Conservation (phyloP, 2,888 invertebrate species). For the Agrochola litura region DNA sequence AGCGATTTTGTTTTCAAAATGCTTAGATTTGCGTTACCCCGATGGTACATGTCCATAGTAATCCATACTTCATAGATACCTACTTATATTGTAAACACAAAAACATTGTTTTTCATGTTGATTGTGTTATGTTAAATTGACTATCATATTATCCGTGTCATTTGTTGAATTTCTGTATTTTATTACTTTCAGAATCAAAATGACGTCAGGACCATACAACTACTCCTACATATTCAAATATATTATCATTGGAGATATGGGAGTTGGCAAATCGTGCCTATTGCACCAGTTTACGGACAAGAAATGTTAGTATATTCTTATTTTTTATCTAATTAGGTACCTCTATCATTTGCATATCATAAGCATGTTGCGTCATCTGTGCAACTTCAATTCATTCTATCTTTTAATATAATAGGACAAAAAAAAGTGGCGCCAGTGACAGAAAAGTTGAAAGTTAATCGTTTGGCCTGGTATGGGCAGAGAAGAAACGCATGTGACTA, state of each 20-base stretch:
- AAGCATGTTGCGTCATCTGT: neutral
- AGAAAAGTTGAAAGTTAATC: too few relatives aligned
- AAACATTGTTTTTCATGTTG: neutral
- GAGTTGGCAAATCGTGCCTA: constrained; percentile 99
- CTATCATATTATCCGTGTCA: neutral
- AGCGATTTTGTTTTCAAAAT: too few relatives aligned
- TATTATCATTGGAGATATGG: constrained; percentile 99
- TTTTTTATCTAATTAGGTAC: neutral
- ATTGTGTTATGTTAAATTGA: neutral
- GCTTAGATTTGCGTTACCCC: too few relatives aligned
- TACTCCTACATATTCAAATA: constrained; percentile 99
- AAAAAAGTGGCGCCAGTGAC: too few relatives aligned
- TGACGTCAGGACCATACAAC: constrained; percentile 99
- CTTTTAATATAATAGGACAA: constrained; percentile 4
- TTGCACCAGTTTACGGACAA: constrained; percentile 99
- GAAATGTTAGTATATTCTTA: constrained; percentile 95
- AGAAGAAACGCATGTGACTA: too few relatives aligned
- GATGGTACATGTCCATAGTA: neutral
- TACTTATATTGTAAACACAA: too few relatives aligned
- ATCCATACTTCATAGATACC: neutral
- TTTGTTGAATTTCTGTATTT: constrained; percentile 10
- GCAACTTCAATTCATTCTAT: neutral
- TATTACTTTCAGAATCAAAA: constrained; percentile 85
- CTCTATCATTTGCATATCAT: too few relatives aligned
- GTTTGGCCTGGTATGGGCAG: too few relatives aligned